These are phyloP conservation scores for Meiosimyza decipiens DNA, from an alignment of 2,888 invertebrate species.

Conservation along the genomic window DNA sequence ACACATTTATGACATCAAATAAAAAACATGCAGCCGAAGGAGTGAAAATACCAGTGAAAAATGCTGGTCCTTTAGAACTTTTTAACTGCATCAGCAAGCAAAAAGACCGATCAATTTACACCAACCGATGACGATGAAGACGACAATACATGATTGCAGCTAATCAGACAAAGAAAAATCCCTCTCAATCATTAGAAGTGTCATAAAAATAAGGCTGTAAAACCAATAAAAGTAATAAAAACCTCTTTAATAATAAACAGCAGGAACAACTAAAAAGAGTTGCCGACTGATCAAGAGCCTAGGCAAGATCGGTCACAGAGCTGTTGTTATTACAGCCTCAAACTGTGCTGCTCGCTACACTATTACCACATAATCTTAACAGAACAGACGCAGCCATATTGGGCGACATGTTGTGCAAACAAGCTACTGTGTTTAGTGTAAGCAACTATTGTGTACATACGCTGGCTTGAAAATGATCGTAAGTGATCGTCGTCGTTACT, in stretches of 20 bases:
- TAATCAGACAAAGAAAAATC: background rate
- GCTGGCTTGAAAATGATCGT: constrained; percentile 1
- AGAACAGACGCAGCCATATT: constrained; percentile 18
- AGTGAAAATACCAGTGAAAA: background rate
- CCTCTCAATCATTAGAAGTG: constrained; percentile 47
- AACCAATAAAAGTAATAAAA: constrained; percentile 27
- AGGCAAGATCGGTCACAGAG: background rate
- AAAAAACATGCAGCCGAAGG: constrained; percentile 23
- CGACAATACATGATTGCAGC: background rate
- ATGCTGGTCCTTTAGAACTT: background rate
- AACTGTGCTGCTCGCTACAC: background rate
- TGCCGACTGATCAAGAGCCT: constrained; percentile 14
- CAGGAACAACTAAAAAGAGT: constrained; percentile 29
- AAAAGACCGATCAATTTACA: constrained; percentile 3
- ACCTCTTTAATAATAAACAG: constrained; percentile 40
- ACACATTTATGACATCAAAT: constrained; percentile 47
- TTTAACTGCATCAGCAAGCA: no score
- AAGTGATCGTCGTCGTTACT: constrained; percentile 14
- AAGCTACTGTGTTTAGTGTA: constrained; percentile 60
- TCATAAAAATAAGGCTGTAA: constrained; percentile 44
- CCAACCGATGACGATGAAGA: background rate
- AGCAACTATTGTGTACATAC: constrained; percentile 29
- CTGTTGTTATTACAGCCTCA: constrained; percentile 5
- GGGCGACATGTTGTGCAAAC: constrained; percentile 65
- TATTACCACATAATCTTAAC: background rate